Percentiles rank a stretch among this genome's conserved stretches.
Evolutionary conservation across 2,113 vertebrate genomes (phyloP).

Genomic region (Rissa tridactyla): DNA sequence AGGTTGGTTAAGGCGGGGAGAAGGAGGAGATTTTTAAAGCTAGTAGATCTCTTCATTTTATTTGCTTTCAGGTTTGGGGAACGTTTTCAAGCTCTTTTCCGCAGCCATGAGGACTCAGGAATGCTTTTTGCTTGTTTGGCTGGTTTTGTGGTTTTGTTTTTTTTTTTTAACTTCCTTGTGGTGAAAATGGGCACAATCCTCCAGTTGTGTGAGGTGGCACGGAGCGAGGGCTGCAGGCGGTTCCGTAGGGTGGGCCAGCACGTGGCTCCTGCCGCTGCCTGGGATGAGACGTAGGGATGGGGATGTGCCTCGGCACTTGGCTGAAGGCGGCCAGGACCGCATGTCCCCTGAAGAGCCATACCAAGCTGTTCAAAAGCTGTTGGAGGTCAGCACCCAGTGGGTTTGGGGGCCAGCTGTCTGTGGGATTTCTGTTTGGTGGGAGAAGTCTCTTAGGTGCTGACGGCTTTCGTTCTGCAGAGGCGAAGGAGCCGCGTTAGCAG

Average conservation of each 20-base stretch:
- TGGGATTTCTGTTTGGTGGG: fast-evolving
- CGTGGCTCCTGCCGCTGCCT: background rate
- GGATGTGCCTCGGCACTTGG: fast-evolving
- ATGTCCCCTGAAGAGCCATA: background rate
- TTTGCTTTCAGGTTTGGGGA: background rate
- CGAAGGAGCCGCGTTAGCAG: fast-evolving
- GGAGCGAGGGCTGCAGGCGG: fast-evolving
- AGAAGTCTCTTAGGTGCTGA: too few species aligned
- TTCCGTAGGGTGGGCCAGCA: background rate
- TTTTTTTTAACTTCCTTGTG: background rate
- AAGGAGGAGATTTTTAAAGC: background rate
- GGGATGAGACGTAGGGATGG: too few species aligned
- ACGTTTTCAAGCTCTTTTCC: background rate
- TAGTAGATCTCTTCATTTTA: background rate
- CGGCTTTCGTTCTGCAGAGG: background rate
- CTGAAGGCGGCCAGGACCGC: fast-evolving
- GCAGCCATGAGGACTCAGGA: background rate
- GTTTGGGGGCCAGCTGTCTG: fast-evolving
- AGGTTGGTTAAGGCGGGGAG: background rate
- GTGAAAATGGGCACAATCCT: fast-evolving
- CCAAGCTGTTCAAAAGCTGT: background rate
- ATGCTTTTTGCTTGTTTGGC: background rate
- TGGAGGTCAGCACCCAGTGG: background rate
- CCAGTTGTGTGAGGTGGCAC: background rate
- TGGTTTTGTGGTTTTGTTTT: background rate